These are phyloP conservation scores for Dicranocentrus wangi DNA, from an alignment of 2,888 invertebrate species.

Conservation along the genomic window DNA sequence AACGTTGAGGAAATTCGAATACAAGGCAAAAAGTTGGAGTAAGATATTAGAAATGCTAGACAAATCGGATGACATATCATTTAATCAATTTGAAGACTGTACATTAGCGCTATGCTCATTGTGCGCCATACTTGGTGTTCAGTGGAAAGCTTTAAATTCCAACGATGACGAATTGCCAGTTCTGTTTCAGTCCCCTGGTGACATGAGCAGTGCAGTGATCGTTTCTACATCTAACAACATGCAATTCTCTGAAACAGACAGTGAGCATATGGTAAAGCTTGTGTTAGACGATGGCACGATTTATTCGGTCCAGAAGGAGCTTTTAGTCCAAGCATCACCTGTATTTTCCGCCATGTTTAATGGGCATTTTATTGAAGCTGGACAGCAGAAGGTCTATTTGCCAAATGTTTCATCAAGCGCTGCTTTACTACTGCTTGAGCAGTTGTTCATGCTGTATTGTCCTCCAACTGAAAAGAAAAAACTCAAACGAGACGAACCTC, in stretches of 20 bases:
- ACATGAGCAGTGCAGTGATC: background rate
- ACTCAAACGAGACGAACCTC: too few relatives aligned
- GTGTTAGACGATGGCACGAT: constrained; percentile 53
- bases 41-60: constrained; percentile 55
- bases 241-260: background rate
- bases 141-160: constrained; percentile 18
- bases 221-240: background rate
- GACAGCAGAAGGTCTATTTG: constrained; percentile 57
- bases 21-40: constrained; percentile 59
- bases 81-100: constrained; percentile 62
- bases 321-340: constrained; percentile 64
- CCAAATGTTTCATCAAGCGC: constrained; percentile 44
- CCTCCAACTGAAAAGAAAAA: background rate
- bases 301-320: constrained; percentile 52
- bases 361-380: constrained; percentile 67
- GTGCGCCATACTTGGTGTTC: constrained; percentile 55
- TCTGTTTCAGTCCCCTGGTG: background rate
- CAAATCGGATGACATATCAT: constrained; percentile 45
- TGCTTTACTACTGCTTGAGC: constrained; percentile 46
- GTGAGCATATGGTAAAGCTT: constrained; percentile 51
- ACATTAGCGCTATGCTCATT: constrained; percentile 60
- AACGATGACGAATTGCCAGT: background rate
- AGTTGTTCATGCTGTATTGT: constrained; percentile 40
- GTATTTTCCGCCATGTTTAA: constrained; percentile 69
- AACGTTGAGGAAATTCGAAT: constrained; percentile 56